These are phyloP conservation scores for Rhodinocichla rosea DNA, from an alignment of 2,113 vertebrate genomes.

Conservation along the genomic window DNA sequence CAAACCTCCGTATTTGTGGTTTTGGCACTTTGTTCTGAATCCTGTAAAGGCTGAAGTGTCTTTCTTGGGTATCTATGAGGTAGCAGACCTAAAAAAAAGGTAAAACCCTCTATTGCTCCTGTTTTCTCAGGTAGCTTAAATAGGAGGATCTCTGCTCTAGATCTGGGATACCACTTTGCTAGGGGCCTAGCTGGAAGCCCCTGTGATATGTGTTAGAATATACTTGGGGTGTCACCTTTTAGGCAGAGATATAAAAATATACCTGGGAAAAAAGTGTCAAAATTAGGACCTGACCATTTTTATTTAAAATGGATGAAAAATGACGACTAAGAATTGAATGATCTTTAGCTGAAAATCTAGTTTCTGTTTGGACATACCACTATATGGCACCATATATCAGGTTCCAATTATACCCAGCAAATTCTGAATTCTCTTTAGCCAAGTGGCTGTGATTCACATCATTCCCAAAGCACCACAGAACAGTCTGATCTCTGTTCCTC, in stretches of 20 bases:
- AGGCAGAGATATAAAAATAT: neutral
- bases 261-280: neutral
- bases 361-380: neutral
- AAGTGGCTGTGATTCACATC: neutral
- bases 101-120: neutral
- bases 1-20: neutral
- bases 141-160: neutral
- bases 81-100: neutral
- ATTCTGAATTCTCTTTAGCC: neutral
- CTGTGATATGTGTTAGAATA: neutral
- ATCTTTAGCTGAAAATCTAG: neutral
- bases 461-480: neutral
- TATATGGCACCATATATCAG: fast-evolving
- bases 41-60: neutral
- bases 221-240: neutral
- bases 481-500: neutral
- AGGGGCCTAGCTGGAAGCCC: neutral
- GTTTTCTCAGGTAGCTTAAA: neutral
- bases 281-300: neutral
- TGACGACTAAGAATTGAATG: neutral
- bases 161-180: neutral
- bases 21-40: neutral
- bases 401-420: neutral
- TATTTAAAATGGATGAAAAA: neutral
- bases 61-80: neutral